Evolutionary conservation across 2,113 vertebrate species (phyloP), one percentile per base, ranked within the genome.

Genomic region (Hiodon alosoides): DNA sequence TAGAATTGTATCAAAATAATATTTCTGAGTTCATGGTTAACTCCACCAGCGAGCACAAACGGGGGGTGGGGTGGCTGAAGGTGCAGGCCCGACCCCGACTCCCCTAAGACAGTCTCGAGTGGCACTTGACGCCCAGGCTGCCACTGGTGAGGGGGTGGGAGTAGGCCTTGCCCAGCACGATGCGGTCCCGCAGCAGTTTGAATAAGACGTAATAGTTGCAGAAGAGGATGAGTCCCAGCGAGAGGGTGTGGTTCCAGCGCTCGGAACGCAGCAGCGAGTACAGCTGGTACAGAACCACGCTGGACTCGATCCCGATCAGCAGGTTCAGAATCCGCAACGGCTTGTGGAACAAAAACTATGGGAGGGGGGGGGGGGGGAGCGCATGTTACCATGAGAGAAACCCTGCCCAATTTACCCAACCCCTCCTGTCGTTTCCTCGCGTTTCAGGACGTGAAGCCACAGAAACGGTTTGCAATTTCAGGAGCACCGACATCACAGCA

Each of bases 201-300:
- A 98, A 99, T 87, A 99, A 93, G 84, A 98, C 95, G 47, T 98
- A 98, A 76, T 99, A 99, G 87, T 99, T 99, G 93, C 96, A 98
- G 92, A 96, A 96, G 54, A 99, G 96, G 81, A 99, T 95, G 80
- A 99, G 94, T 80, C 97, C 97, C 90, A 98, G 93, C 77, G 97
- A 99, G 67, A 99, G 91, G 0, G 96, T 98, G 86, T 99, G 97
- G 90, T 98, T 98, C 97, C 97, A 99, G 86, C 96, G 96, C 87
- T 98, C 96, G 0, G 97, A 98, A 75, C 96, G 93, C 87, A 98
- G 89, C 84, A 99, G 89, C 7, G 96, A 98, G 85, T 97, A 98
- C 58, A 99, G 92, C 90, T 99, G 96, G 86, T 98, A 99, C 85
- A 95, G 91, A 77, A 99, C 94, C 81, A 98, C 94, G 0, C 94